Base-by-base conservation (phyloP, 2,113 vertebrate species). In the Ceyx melanurus region DNA sequence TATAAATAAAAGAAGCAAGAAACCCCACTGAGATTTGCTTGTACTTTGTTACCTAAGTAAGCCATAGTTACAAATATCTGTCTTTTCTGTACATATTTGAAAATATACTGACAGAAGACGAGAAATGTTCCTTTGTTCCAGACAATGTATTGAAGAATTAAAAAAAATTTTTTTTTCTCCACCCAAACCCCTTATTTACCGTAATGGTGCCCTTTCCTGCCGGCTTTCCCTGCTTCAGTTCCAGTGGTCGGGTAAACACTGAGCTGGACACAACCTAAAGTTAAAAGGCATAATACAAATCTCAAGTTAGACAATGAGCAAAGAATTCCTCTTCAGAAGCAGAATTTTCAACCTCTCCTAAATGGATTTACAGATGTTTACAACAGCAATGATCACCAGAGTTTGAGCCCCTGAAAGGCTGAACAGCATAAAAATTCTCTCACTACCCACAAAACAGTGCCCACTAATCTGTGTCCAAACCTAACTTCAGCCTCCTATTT, bases 241-340 rank as follows among this genome's bases (percentile, higher is more conserved):
- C 98, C 96, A 99, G 97, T 0, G 98, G 98, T 23, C 97, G 96
- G 76, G 98, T 99, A 46, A 99, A 14, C 43, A 94, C 97, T 33
- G 95, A 98, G 96, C 98, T 99, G 81, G 99, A 98, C 58, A 99
- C 98, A 78, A 99, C 97, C 99, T 99, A 94, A 56, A 95, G 89
- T 45, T 45, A 94, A 56, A 93, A 42, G 26, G 73, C 18, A 93
- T 5, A 71, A 65, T 10, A 67, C 7, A 92, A 56, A 25, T 37
- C 75, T 5, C 18, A 67, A 22, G 21, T 78, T 17, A 82, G 29
- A 75, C 26, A 67, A 56, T 61, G 6, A 74, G 5, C 10, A 60
- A 57, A 53, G 11, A 64, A 68, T 43, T 51, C 40, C 16, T 65
- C 19, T 58, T 65, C 33, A 73, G n/a, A 31, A 53, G 5, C 5